Conservation (phyloP, 2,888 invertebrate genomes). For the Leuctra nigra region DNA sequence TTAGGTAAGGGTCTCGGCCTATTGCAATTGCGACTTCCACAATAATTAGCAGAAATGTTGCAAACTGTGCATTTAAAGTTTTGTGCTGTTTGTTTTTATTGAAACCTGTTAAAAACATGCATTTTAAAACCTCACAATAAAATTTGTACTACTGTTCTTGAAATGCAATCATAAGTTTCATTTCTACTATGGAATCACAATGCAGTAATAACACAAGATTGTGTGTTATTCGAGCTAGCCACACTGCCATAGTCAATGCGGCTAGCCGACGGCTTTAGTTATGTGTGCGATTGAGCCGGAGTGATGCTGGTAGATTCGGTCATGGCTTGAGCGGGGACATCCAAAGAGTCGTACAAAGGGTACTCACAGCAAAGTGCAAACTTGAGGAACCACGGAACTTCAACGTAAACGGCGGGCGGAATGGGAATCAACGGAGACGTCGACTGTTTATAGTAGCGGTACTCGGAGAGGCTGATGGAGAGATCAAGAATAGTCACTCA, state of each 20-base stretch:
- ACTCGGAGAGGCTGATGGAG: slow-evolving; percentile 67
- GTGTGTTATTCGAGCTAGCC: slow-evolving; percentile 19
- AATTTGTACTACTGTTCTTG: no score
- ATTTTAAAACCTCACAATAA: no score
- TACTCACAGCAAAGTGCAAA: slow-evolving; percentile 82
- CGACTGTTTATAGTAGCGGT: slow-evolving; percentile 78
- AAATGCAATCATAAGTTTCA: no score
- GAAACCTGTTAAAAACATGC: no score
- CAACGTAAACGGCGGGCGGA: slow-evolving; percentile 80
- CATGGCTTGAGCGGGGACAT: slow-evolving; percentile 51
- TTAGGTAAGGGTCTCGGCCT: no score
- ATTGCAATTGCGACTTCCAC: no score
- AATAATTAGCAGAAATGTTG: no score
- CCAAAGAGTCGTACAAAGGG: slow-evolving; percentile 74
- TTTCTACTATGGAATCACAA: no score
- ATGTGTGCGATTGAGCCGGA: slow-evolving; percentile 62
- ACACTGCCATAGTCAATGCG: slow-evolving; percentile 22
- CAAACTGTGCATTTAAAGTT: no score
- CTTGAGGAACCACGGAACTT: slow-evolving; percentile 76
- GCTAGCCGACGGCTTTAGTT: slow-evolving; percentile 47
- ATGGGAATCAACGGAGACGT: slow-evolving; percentile 87
- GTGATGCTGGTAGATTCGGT: slow-evolving; percentile 66
- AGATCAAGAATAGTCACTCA: not conserved
- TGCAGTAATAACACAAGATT: slow-evolving; percentile 16
- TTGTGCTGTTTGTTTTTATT: no score